Base-by-base conservation (phyloP, 2,797 vertebrate species). In the Cichlasoma orientale region DNA sequence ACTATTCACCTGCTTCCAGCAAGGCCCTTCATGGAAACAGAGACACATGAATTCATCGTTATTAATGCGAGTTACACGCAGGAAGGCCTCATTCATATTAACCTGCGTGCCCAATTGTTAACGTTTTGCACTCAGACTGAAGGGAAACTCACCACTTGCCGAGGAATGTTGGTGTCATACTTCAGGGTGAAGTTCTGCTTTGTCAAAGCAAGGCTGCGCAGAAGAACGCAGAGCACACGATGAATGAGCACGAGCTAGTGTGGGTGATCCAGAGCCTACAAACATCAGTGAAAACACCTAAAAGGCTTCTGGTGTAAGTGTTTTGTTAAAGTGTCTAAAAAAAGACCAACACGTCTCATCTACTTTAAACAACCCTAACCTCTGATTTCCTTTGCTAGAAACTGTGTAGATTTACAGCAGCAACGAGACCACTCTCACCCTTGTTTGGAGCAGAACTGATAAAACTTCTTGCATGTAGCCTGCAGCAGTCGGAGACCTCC, bases 181-280 rank as follows among this genome's bases (percentile, higher is more conserved):
- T 96, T 97, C 50, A 97, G 91, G 0, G 96, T 97, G 88, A 97
- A 97, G 90, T 97, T 97, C 92, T 96, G 95, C 88, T 96, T 96
- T 7, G 95, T 96, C 74, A 97, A 77, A 56, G 96, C 96, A 38
- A 97, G 96, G 3, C 96, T 97, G 91, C 27, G 75, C 53, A 1
- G 25, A 33, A 36, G 12, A 80, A 72, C 3, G 63, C 13, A 63
- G 13, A 79, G 7, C 21, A 55, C 7, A 27, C 5, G 7, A 0
- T 12, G 29, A 55, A 71, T n/a, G 11, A 44, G 9, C 23, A 11
- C 16, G 3, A 57, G n/a, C 23, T 31, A 31, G 23, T 2, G 1
- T 13, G 47, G 11, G 31, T 2, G 31, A 38, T 16, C 16, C 66
- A 19, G 31, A 33, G 4, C 23, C 27, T 16, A 33, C 18, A 0